phyloP scores from a whole-genome alignment of 2,113 vertebrate species.

The Ornithorhynchus anatinus region DNA sequence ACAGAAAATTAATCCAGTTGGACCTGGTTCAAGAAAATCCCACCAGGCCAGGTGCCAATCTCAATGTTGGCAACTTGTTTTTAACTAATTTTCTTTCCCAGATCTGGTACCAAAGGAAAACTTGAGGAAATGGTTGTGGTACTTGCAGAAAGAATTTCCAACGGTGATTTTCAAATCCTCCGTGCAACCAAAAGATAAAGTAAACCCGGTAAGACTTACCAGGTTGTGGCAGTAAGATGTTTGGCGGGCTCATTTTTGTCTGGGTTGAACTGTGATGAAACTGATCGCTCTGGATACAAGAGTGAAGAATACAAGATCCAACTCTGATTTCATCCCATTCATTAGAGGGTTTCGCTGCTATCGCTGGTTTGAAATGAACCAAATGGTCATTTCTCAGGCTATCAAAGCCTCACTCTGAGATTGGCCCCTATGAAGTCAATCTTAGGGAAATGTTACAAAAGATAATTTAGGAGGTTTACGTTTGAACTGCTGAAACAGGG shows the following conservation, averaged over 20 bases:
- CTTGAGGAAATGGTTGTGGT: slow-evolving; percentile 82
- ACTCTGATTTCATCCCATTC: slow-evolving; percentile 60
- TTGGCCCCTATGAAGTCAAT: too few relatives aligned
- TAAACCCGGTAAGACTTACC: slow-evolving; percentile 67
- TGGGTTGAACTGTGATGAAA: slow-evolving; percentile 33
- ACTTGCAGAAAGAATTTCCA: slow-evolving; percentile 85
- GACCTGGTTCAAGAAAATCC: too few relatives aligned
- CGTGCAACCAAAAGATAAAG: slow-evolving; percentile 69
- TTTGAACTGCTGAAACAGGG: too few relatives aligned
- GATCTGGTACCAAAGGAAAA: slow-evolving; percentile 91
- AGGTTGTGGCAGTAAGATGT: fast-evolving
- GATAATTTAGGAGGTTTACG: too few relatives aligned
- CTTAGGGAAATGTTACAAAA: too few relatives aligned
- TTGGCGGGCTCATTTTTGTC: not conserved
- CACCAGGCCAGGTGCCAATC: too few relatives aligned
- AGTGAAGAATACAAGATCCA: slow-evolving; percentile 53
- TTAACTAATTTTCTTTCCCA: slow-evolving; percentile 57
- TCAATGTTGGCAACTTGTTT: too few relatives aligned
- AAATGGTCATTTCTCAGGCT: too few relatives aligned
- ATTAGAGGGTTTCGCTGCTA: too few relatives aligned
- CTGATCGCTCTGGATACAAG: slow-evolving; percentile 41
- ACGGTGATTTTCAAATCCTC: slow-evolving; percentile 88
- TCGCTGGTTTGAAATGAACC: too few relatives aligned
- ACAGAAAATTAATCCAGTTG: too few relatives aligned
- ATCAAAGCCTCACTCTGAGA: too few relatives aligned